Percentiles rank a stretch among this genome's conserved stretches.
Conservation (phyloP, 2,888 invertebrate species). For the Sesia apiformis region DNA sequence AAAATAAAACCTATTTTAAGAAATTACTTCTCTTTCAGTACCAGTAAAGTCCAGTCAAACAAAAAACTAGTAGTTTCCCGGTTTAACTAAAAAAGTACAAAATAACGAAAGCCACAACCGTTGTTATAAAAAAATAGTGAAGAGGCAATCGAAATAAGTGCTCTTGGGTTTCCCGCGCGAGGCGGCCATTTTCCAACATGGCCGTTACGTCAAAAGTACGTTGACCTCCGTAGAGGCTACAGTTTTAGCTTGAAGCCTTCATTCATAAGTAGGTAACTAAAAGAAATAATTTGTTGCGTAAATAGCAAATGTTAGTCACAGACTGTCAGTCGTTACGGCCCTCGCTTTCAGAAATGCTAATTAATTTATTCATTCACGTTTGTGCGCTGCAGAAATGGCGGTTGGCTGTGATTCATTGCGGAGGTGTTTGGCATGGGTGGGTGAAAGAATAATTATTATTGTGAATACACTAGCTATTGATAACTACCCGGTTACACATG, state of each 20-base stretch:
- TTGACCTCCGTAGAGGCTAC: slow-evolving; percentile 20
- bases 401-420: neutral
- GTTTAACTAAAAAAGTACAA: slow-evolving; percentile 12
- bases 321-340: neutral
- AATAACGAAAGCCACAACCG: slow-evolving; percentile 20
- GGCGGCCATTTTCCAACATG: slow-evolving; percentile 29
- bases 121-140: slow-evolving; percentile 27
- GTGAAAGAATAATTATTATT: no score
- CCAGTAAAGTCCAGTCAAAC: no score
- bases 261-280: slow-evolving; percentile 2
- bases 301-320: neutral
- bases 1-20: no score
- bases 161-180: slow-evolving; percentile 46
- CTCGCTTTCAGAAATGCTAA: neutral
- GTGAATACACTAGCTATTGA: no score
- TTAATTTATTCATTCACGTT: neutral
- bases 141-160: slow-evolving; percentile 53
- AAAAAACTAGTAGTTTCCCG: neutral
- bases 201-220: slow-evolving; percentile 38
- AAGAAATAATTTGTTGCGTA: neutral
- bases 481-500: no score
- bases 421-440: neutral
- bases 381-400: neutral
- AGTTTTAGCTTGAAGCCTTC: slow-evolving; percentile 10
- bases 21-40: no score